Percentiles rank a stretch among this genome's conserved stretches.
phyloP scores from a whole-genome alignment of 2,888 invertebrate species.

The Drosophila atripex region DNA sequence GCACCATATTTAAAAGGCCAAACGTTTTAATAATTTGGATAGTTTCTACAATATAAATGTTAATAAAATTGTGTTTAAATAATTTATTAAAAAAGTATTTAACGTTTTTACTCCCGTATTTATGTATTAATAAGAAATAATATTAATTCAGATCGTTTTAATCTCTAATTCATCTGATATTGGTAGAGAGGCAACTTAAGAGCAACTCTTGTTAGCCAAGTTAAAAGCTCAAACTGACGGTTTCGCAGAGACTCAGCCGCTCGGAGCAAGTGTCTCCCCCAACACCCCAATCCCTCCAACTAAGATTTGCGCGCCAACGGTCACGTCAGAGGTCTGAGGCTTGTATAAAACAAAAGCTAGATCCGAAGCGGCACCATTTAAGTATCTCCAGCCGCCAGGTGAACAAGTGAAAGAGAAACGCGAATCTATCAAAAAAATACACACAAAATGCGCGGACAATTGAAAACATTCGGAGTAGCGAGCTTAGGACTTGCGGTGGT shows the following conservation, averaged over 20 bases:
- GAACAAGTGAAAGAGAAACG: conserved; percentile 43
- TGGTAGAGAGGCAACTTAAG: conserved; percentile 19
- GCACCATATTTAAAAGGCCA: not conserved
- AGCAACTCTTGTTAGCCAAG: not conserved
- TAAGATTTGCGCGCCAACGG: conserved; percentile 41
- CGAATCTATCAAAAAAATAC: conserved; percentile 19
- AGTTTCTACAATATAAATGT: not conserved
- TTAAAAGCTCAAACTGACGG: conserved; percentile 7
- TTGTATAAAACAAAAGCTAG: conserved; percentile 73
- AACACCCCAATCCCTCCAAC: conserved; percentile 7
- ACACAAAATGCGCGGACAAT: conserved; percentile 42
- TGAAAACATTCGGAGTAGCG: conserved; percentile 46
- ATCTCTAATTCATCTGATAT: not conserved
- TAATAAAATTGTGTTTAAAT: too few relatives aligned
- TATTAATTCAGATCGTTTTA: too few relatives aligned
- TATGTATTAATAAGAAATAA: too few relatives aligned
- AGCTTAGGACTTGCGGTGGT: conserved; percentile 27
- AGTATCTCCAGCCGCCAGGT: conserved; percentile 52
- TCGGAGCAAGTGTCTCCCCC: conserved; percentile 9
- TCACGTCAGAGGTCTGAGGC: conserved; percentile 60
- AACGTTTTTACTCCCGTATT: too few relatives aligned
- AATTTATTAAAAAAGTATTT: too few relatives aligned
- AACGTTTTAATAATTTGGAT: not conserved
- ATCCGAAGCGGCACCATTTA: conserved; percentile 66
- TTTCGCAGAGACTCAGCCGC: conserved; percentile 5